These are phyloP conservation scores for Pangasius larnaudii DNA, from an alignment of 2,797 vertebrate species.

Conservation along the genomic window DNA sequence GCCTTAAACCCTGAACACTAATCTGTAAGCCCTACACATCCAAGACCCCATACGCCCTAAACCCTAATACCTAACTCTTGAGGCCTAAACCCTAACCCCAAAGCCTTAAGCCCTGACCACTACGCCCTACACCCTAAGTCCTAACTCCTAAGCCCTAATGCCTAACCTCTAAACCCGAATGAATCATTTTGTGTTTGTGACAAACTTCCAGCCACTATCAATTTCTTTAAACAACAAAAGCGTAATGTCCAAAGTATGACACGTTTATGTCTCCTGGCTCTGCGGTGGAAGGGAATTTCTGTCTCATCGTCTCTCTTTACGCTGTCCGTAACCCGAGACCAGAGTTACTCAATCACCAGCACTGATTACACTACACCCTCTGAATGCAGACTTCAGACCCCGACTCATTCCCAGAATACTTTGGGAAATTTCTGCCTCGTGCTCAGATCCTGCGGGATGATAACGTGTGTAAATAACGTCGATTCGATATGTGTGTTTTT, in stretches of 20 bases:
- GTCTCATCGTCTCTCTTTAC: slow-evolving; percentile 17
- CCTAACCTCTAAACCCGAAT: neutral
- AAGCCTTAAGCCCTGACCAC: neutral
- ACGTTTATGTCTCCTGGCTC: slow-evolving; percentile 41
- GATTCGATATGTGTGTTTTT: slow-evolving; percentile 1
- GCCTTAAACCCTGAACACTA: no score
- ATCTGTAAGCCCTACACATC: neutral
- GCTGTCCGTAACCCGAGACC: slow-evolving; percentile 1
- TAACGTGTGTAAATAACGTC: slow-evolving; percentile 67
- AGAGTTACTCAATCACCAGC: slow-evolving; percentile 26
- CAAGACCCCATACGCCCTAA: no score
- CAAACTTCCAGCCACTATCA: slow-evolving; percentile 12
- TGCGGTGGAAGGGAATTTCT: slow-evolving; percentile 55
- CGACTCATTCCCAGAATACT: slow-evolving; percentile 48
- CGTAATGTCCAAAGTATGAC: slow-evolving; percentile 33
- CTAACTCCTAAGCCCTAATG: neutral
- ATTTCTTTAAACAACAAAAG: slow-evolving; percentile 4
- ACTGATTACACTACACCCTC: neutral
- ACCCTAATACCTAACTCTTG: neutral
- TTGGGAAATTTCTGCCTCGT: slow-evolving; percentile 41
- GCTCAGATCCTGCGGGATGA: slow-evolving; percentile 69
- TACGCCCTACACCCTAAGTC: neutral
- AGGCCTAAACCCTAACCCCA: no score
- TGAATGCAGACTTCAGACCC: slow-evolving; percentile 29
- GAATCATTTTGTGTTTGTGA: slow-evolving; percentile 7